Evolutionary conservation across 1,140 invertebrate species (phyloP).

Genomic region (Mizuhopecten yessoensis): DNA sequence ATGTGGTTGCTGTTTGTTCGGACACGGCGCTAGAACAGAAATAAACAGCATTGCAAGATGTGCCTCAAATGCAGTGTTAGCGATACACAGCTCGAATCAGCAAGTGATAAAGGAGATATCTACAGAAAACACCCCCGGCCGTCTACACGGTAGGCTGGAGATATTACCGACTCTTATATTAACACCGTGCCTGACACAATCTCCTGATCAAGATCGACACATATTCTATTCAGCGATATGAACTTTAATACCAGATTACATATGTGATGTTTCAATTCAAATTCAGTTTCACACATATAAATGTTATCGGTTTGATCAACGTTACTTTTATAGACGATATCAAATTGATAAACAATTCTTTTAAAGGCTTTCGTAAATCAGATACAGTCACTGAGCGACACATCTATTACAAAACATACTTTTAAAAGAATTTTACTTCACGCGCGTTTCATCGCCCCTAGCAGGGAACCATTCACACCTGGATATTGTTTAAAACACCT

Average conservation of each 20-base stretch:
- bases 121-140: background rate
- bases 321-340: background rate
- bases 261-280: background rate
- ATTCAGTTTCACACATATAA: background rate
- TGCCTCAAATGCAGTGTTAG: background rate
- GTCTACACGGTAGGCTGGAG: too few relatives aligned
- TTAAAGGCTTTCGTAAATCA: background rate
- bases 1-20: too few relatives aligned
- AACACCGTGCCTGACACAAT: background rate
- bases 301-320: background rate
- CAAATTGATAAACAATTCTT: background rate
- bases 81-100: background rate
- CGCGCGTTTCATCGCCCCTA: background rate
- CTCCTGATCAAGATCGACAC: background rate
- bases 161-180: too few relatives aligned
- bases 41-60: background rate
- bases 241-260: background rate
- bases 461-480: background rate
- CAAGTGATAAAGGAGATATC: background rate
- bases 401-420: conserved; percentile 3
- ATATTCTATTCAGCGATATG: background rate
- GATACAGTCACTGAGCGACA: background rate
- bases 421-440: background rate
- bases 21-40: background rate
- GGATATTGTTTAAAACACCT: background rate